Conservation (phyloP, 2,113 vertebrate genomes). For the Mus pahari region DNA sequence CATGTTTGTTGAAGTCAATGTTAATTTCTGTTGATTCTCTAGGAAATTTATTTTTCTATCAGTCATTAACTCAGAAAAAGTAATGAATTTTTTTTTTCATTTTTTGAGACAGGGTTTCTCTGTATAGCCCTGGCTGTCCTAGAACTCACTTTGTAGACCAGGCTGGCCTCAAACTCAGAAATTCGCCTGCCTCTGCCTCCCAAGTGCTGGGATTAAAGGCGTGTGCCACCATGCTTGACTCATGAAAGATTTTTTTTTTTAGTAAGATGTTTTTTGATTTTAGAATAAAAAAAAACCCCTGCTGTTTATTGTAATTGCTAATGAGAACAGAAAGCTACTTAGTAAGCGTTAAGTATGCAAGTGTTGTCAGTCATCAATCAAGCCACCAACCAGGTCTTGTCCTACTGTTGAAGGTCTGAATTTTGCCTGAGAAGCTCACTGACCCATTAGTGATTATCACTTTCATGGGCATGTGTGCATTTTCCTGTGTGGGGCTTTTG, state of each 20-base stretch:
- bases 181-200: no score
- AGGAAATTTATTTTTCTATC: constrained; percentile 11
- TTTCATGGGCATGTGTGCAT: fast-evolving
- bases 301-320: neutral
- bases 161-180: no score
- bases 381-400: neutral
- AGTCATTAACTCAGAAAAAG: neutral
- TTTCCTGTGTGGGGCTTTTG: neutral
- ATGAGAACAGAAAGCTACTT: neutral
- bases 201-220: no score
- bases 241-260: neutral
- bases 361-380: neutral
- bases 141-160: no score
- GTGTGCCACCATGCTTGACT: no score
- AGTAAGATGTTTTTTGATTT: constrained; percentile 23
- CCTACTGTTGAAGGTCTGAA: neutral
- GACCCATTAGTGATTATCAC: neutral
- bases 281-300: constrained; percentile 18
- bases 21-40: neutral
- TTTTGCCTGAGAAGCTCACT: neutral
- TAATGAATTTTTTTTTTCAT: no score
- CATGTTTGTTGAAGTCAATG: neutral
- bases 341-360: neutral
- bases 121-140: no score
- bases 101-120: no score